Base-by-base conservation (phyloP, 2,113 vertebrate genomes). In the Scopus umbretta region DNA sequence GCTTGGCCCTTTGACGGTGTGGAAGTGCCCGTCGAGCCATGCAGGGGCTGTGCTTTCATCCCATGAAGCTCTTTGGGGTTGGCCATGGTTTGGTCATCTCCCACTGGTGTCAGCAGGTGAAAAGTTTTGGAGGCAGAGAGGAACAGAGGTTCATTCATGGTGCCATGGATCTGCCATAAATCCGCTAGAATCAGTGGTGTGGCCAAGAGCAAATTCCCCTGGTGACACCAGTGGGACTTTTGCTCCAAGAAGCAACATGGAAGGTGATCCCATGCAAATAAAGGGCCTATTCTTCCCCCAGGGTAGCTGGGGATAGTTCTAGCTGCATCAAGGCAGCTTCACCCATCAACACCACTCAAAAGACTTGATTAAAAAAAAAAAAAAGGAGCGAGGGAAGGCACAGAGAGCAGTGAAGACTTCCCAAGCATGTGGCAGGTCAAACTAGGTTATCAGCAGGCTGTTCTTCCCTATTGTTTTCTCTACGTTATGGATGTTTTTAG, bases 381-480 rank as follows among this genome's bases (percentile, higher is more conserved):
- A 43, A 26, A 40, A 27, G 10, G 18, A 78, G 59, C 38, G 65
- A 92, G 36, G 52, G 47, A 84, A 75, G 68, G 36, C 5, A 1
- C 68, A 78, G 71, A 93, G 68, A 80, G 75, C 85, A 83, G 80
- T 36, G 61, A 68, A 85, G 90, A 83, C 87, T 95, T 92, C 80
- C 74, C 67, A 85, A 76, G 63, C 20, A 27, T 11, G 7, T 56
- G 50, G n/a, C 45, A 82, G 50, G 73, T 92, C 91, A 92, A 86
- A 56, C 30, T 29, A 68, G 66, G 58, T 91, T 80, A 59, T 68
- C 11, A 26, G 49, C 94, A 92, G 80, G 58, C 81, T 87, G 58
- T 95, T 95, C 91, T 92, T 94, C 91, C 84, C 84, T 50, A 13
- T 80, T 73, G 65, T 89, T 95, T 92, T 40, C 45, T 80, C 34